Percentiles rank a stretch among this genome's conserved stretches.
These are phyloP conservation scores for Exephanes ischioxanthus DNA, from an alignment of 2,888 invertebrate species.

Conservation along the genomic window DNA sequence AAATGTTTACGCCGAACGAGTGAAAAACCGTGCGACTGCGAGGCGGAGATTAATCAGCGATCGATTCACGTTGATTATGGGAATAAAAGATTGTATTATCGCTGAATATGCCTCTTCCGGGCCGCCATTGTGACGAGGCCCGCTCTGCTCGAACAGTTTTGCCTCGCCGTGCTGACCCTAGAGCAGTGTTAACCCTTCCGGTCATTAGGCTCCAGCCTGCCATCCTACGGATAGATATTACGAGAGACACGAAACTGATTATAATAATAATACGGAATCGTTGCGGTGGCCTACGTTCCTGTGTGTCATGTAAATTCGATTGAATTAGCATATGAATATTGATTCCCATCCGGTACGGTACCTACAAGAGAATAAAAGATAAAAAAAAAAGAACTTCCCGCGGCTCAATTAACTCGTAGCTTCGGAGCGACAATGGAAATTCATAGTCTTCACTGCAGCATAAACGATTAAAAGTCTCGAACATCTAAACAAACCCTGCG, in stretches of 20 bases:
- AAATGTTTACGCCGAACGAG: too few species aligned
- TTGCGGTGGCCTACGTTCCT: conserved; percentile 52
- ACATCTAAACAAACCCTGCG: neutral
- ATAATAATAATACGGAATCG: conserved; percentile 70
- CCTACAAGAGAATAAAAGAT: conserved; percentile 67
- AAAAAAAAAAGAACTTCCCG: conserved; percentile 36
- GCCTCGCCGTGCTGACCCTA: conserved; percentile 54
- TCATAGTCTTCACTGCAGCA: conserved; percentile 6
- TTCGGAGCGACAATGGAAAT: conserved; percentile 32
- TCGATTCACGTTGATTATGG: conserved; percentile 56
- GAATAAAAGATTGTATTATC: conserved; percentile 37
- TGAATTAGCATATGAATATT: conserved; percentile 81
- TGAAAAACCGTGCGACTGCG: neutral
- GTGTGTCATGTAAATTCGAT: conserved; percentile 73
- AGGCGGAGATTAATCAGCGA: conserved; percentile 39
- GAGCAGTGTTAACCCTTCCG: conserved; percentile 75
- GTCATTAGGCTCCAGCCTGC: conserved; percentile 75
- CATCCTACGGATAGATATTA: conserved; percentile 66
- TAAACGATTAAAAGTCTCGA: conserved; percentile 1
- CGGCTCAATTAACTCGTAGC: conserved; percentile 59
- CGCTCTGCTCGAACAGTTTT: conserved; percentile 50
- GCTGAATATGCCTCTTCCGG: conserved; percentile 64
- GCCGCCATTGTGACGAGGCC: conserved; percentile 55
- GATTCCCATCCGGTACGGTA: conserved; percentile 77
- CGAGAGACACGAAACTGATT: conserved; percentile 68